A percentile compares a stretch with the other conserved stretches of the same genome.
Conservation (phyloP, 2,113 vertebrate genomes). For the Takifugu bimaculatus region DNA sequence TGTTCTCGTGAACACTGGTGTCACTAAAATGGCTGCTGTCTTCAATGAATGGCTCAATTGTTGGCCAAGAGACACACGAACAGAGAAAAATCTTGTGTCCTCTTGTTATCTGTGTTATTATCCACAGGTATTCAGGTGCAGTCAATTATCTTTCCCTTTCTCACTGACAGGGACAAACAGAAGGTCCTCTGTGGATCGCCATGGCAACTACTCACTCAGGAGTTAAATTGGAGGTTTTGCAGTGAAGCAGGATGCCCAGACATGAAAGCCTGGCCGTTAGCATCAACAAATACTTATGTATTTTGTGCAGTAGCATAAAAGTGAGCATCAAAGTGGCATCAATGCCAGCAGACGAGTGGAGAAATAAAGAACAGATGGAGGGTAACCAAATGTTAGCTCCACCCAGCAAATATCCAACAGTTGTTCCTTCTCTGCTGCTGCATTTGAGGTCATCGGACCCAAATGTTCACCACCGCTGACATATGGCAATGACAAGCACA, state of each 20-base stretch:
- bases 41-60: not conserved
- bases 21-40: not conserved
- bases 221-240: not conserved
- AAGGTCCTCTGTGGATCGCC: conserved; percentile 35
- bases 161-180: conserved; percentile 17
- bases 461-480: conserved; percentile 9
- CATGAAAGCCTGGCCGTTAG: conserved; percentile 10
- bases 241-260: not conserved
- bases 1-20: not conserved
- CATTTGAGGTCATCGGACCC: not conserved
- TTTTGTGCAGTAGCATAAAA: not conserved
- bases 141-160: conserved; percentile 23
- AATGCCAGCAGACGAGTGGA: not conserved
- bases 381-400: not conserved
- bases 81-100: not conserved
- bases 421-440: conserved; percentile 8
- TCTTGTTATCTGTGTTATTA: not conserved
- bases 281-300: not conserved
- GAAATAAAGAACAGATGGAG: not conserved
- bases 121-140: conserved; percentile 15
- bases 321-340: not conserved
- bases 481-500: conserved; percentile 11
- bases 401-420: not conserved
- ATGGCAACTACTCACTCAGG: conserved; percentile 50
- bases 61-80: not conserved